Conservation (phyloP, 2,888 invertebrate species). For the Cataglyphis albicans region DNA sequence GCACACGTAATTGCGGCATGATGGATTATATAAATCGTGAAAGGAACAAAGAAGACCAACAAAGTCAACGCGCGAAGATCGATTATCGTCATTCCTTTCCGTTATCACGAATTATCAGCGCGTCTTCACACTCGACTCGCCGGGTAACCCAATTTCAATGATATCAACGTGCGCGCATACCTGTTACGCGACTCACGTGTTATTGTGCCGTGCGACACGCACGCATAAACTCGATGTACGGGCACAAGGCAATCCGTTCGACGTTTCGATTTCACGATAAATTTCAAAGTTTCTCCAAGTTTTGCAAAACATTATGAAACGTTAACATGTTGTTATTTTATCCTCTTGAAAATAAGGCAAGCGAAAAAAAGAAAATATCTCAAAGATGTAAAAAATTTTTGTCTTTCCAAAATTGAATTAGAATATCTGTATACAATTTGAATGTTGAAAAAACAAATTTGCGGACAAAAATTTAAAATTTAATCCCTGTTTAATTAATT, state of each 20-base stretch:
- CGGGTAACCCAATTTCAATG: constrained; percentile 72
- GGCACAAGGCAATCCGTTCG: constrained; percentile 1
- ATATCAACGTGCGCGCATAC: constrained; percentile 60
- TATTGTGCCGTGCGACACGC: constrained; percentile 38
- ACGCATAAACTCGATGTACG: constrained; percentile 4
- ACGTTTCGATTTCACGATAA: constrained; percentile 33
- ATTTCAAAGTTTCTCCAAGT: constrained; percentile 34
- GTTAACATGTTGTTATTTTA: not conserved
- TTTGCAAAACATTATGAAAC: constrained; percentile 13
- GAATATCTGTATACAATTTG: not conserved
- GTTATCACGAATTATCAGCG: constrained; percentile 71
- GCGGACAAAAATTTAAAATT: not conserved
- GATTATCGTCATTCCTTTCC: constrained; percentile 56
- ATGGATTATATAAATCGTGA: constrained; percentile 8
- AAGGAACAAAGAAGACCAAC: constrained; percentile 13
- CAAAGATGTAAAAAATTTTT: not conserved
- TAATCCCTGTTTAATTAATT: not conserved
- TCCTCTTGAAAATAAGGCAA: not conserved
- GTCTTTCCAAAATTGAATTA: not conserved
- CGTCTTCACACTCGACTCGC: constrained; percentile 53
- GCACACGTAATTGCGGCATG: not conserved
- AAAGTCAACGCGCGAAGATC: constrained; percentile 44
- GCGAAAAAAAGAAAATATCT: not conserved
- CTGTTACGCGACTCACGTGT: constrained; percentile 46
- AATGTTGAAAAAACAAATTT: not conserved